Evolutionary conservation across 2,888 invertebrate species (phyloP), one percentile per base, ranked within the genome.

Genomic region (Bellardia bayeri): DNA sequence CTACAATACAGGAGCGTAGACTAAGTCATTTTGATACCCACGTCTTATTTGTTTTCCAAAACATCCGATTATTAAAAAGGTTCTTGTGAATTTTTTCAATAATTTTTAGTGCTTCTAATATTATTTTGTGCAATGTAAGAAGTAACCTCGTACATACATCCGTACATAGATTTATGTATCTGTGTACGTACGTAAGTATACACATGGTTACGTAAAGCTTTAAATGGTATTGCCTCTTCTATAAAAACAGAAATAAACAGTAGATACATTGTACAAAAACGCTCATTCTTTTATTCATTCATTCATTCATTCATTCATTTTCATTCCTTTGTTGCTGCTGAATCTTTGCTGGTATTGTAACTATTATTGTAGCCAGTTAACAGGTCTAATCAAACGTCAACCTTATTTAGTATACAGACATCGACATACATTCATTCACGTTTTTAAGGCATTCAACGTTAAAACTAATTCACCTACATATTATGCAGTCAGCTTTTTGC

Each of bases 391-490:
- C 61, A 83, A 76, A 87, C 68, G 82, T 82, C 82, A 86, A 69
- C 86, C 82, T 75, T 86, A 79, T 82, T 79, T 82, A 64, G 83
- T 37, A 30, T 49, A 40, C 54, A 64, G 66, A 80, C 75, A 40
- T 76, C 75, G 80, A 76, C 83, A 83, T 63, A 83, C 63, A 86
- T 86, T 69, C 66, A 58, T 83, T 79, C 75, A 72, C 79, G 68
- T 83, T 83, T 82, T 64, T 51, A 75, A 75, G 74, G 49, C 78
- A 68, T 51, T 78, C 45, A 51, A 58, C 45, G 42, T 72, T 75
- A 11, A 61, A 75, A 69, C 49, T 56, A 61, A 49, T 87, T 87
- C 83, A 87, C 86, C 83, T 87, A 87, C 86, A 87, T 83, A 72
- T 87, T 83, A 83, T 87, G 75, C 80, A 87, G 83, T 87, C 56